Evolutionary conservation across 2,797 vertebrate species (phyloP).

Genomic region (Lerista edwardsae): DNA sequence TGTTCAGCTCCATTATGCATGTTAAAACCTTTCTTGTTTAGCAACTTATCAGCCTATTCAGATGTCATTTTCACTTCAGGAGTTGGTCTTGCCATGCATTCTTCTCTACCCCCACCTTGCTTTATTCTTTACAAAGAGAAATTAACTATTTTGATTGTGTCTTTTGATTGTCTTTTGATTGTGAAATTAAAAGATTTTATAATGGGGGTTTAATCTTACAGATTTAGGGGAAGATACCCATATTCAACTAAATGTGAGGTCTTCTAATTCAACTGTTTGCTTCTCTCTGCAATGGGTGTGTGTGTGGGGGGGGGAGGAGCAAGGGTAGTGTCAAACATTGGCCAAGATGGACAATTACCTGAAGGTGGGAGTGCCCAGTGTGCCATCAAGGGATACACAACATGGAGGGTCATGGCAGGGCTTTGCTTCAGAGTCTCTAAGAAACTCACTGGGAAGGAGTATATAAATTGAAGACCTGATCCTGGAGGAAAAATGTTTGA

Average conservation of each 20-base stretch:
- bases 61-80: background rate
- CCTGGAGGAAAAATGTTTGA: background rate
- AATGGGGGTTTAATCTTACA: background rate
- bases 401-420: too few relatives aligned
- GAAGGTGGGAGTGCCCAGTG: too few relatives aligned
- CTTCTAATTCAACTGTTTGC: background rate
- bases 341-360: too few relatives aligned
- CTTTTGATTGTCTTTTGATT: background rate
- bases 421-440: too few relatives aligned
- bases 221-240: background rate
- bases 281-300: background rate
- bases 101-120: accelerated
- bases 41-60: background rate
- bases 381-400: too few relatives aligned
- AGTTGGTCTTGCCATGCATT: background rate
- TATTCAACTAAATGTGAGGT: background rate
- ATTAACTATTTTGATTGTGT: background rate
- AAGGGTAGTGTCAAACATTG: too few relatives aligned
- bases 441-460: background rate
- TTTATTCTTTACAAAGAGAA: background rate
- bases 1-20: background rate
- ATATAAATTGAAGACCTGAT: background rate
- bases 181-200: background rate
- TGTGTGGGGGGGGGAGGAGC: too few relatives aligned
- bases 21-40: background rate